Base-by-base conservation (phyloP, 2,888 invertebrate species). In the Eilema depressum region DNA sequence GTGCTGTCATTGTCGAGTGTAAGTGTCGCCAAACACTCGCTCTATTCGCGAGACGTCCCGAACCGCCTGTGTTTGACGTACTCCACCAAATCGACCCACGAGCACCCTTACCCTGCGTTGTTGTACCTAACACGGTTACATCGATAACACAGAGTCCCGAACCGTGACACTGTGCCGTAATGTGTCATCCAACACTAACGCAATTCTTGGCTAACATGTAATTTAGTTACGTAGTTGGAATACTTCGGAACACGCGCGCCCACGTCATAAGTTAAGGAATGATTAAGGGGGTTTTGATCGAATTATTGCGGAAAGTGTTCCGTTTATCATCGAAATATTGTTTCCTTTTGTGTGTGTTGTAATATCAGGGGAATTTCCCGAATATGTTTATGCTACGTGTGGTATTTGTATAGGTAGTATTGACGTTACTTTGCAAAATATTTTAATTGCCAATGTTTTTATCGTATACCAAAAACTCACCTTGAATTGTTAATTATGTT, bases 1-100 rank as follows among this genome's bases (percentile, higher is more conserved):
- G 80, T 78, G 81, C 84, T 79, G 86, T 83, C 86, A 87, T 86
- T 89, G 90, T 89, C 77, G 86, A 84, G 85, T 60, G 66, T 82
- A 87, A 89, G 89, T 90, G 88, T 91, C 85, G 84, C 79, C 89
- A 89, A 91, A 91, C 89, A 91, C 88, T 89, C 81, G 79, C 80
- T 77, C 81, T 80, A 77, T 82, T 75, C 82, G 81, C 79, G 83
- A 85, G 86, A 81, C 85, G 85, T 76, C 81, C 86, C 85, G 87
- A 86, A 85, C 87, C 84, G 82, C 69, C 86, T 88, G 88, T 91
- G 89, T 91, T 88, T 90, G 91, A 88, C 83, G 85, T 88, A 80
- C 86, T 85, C 82, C 86, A 83, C 85, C 83, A 89, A 89, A 89
- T 90, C 88, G 90, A 88, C 84, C 86, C 82, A 83, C 82, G 81